Base-by-base conservation (phyloP, 2,797 vertebrate species). In the Momotus momota region DNA sequence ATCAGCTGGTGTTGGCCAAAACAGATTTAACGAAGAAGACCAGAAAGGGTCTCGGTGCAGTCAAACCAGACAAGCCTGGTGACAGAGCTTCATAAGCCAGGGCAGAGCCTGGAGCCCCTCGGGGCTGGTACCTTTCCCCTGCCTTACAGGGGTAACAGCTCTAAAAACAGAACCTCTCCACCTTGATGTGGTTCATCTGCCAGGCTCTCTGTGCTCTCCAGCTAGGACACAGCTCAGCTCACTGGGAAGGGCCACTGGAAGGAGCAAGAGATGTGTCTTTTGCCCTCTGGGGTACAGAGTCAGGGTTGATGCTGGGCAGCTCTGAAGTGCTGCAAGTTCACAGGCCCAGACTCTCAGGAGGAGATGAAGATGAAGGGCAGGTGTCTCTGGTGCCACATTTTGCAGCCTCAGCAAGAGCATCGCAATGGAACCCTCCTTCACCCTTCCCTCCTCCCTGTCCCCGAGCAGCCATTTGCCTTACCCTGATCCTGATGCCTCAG, bases 21-120 rank as follows among this genome's bases (percentile, higher is more conserved):
- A 2, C 41, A 22, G 26, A 2, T 35, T 10, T 67, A 25, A 38
- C 0, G 3, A 79, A 79, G 17, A 61, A 65, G 40, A 9, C 6
- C 35, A 23, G 57, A 15, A 33, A 58, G 43, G 38, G 31, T 16
- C 41, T 66, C 8, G 8, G 52, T 17, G 40, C 74, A 46, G 48
- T 22, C 64, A 73, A 40, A 26, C 20, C 60, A 57, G 40, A 26
- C 10, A 10, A 19, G 5, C 4, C 38, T 70, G 46, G 35, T 35
- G 35, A 35, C 8, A 35, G 35, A 35, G 35, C 35, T 35, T 35
- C 35, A 35, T 35, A 35, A 35, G 35, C 13, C 40, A 20, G 66
- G 38, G 38, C 48, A 81, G 38, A 57, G 27, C 55, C 29, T 26
- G 57, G 25, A 82, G 25, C 21, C 54, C 52, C 9, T 2, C 10